Base-by-base conservation (phyloP, 2,113 vertebrate genomes). In the Falcunculus frontatus region DNA sequence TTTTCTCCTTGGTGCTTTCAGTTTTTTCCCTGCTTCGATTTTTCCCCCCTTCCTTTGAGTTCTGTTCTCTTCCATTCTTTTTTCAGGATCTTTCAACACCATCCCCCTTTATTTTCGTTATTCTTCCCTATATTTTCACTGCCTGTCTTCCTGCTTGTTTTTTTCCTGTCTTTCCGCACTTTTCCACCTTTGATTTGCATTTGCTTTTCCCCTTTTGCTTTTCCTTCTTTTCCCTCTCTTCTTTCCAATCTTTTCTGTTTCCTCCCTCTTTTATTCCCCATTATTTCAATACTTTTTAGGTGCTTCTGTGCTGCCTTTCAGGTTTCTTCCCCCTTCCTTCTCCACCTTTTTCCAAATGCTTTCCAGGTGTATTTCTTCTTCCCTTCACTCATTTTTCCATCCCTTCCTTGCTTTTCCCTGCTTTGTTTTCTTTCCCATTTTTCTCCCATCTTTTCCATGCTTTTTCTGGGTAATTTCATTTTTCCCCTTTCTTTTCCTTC, bases 241-340 rank as follows among this genome's bases (percentile, higher is more conserved):
- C 15, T 56, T 73, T 46, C 60, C 27, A 74, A 1, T 47, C 7
- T 25, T 90, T 77, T 41, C 18, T 44, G 7, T 49, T 32, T 68
- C 8, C 6, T 16, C 14, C 6, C 14, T 23, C 19, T 13, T 37
- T 62, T 20, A 1, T 0, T 5, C 17, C 17, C 10, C 8, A 11
- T 44, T 32, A 37, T 55, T 67, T 49, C 29, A 41, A 0, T 55
- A 25, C 5, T 63, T 64, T 30, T 52, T 8, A 9, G 30, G 32
- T 52, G 16, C 23, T 65, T 74, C 21, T 69, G 30, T 52, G 4
- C n/a, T 85, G 62, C 12, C 13, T 78, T 79, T 70, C 33, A 63
- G 7, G 8, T 84, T 72, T 46, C 13, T 62, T 73, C 11, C 1
- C 10, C 7, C 18, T 42, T 68, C 19, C 13, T 63, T 32, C 32